Evolutionary conservation across 2,113 vertebrate species (phyloP).

Genomic region (Psilopogon haemacephalus): DNA sequence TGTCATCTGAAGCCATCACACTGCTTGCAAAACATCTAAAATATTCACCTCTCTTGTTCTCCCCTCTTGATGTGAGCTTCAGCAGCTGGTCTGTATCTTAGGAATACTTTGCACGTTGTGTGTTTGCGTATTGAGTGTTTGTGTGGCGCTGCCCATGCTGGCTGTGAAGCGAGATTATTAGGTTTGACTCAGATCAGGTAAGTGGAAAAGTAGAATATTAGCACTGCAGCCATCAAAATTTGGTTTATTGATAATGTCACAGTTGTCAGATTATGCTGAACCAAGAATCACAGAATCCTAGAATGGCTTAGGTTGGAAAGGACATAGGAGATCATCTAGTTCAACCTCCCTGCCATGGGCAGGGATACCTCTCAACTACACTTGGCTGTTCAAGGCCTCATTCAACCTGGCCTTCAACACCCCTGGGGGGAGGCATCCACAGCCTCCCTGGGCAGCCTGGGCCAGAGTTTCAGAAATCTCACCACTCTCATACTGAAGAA

Average conservation of each 20-base stretch:
- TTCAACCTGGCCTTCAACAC: no score
- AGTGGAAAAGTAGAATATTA: background rate
- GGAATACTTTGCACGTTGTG: background rate
- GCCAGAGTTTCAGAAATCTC: no score
- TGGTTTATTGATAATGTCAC: background rate
- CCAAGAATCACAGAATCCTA: background rate
- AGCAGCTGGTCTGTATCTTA: background rate
- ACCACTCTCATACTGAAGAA: no score
- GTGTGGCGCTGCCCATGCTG: background rate
- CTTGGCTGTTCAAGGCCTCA: no score
- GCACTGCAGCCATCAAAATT: background rate
- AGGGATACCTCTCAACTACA: no score
- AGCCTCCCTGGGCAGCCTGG: no score
- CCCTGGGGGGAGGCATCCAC: no score
- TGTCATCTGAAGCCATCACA: background rate
- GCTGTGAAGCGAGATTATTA: background rate
- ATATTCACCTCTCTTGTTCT: background rate
- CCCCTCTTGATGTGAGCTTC: background rate
- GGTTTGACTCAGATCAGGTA: background rate
- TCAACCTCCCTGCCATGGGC: no score
- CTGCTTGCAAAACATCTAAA: background rate
- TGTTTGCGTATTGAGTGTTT: background rate
- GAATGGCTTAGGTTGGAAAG: no score
- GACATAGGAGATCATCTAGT: no score
- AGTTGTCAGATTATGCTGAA: fast-evolving